phyloP scores from a whole-genome alignment of 1,140 invertebrate genomes.

The Cydia amplana region DNA sequence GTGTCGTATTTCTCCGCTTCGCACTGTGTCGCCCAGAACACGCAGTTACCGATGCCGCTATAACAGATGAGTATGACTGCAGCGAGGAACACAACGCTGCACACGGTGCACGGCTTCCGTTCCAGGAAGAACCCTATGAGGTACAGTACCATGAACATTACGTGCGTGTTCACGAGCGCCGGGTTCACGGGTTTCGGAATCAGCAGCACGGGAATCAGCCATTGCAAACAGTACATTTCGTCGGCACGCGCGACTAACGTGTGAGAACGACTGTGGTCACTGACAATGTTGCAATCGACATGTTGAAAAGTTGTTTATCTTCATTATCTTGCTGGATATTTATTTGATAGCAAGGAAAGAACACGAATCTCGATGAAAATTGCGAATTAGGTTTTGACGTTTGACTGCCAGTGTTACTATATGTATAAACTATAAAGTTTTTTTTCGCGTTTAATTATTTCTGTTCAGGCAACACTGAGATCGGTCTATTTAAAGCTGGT shows the following conservation, averaged over 20 bases:
- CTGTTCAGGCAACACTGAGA: background rate
- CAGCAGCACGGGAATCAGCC: conserved; percentile 96
- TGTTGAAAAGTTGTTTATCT: conserved; percentile 55
- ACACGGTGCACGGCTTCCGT: conserved; percentile 97
- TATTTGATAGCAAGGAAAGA: conserved; percentile 15
- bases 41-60: conserved; percentile 95
- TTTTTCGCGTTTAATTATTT: conserved; percentile 1
- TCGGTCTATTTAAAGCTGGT: background rate
- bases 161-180: conserved; percentile 95
- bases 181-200: conserved; percentile 98
- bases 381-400: conserved; percentile 42
- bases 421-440: conserved; percentile 35
- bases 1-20: conserved; percentile 87
- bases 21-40: conserved; percentile 93
- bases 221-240: conserved; percentile 98
- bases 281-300: conserved; percentile 59
- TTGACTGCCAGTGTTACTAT: conserved; percentile 23
- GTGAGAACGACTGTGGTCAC: conserved; percentile 38
- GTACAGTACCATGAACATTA: conserved; percentile 97
- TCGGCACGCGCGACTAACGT: conserved; percentile 40
- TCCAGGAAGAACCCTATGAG: conserved; percentile 96
- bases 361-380: conserved; percentile 33
- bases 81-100: conserved; percentile 94
- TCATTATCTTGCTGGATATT: conserved; percentile 47
- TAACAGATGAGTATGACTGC: conserved; percentile 97